Evolutionary conservation across 2,113 vertebrate genomes (phyloP), one percentile per base, ranked within the genome.

Genomic region (Sprattus sprattus): DNA sequence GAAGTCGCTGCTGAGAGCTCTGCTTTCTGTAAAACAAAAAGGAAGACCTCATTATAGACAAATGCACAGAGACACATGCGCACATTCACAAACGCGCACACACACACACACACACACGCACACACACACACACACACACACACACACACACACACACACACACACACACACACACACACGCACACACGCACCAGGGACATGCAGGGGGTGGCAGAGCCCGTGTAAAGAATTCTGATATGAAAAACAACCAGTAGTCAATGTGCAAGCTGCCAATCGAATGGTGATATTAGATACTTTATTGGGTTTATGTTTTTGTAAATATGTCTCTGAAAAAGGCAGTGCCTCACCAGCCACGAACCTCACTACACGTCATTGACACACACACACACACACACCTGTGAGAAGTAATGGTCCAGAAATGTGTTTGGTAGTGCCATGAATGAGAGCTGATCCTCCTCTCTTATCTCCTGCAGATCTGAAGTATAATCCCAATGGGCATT

Each of bases 1-100:
- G 32, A 50, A 64, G 0, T 94, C 89, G 94, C 94, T 91, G 94
- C 95, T 6, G 95, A 93, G 85, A 93, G 94, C 4, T 90, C 94
- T 2, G 94, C 94, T 93, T 96, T 97, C 96, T 96, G 91, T 85
- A 92, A 87, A 78, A 15, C 47, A 90, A 82, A 50, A 50, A 54
- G 15, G n/a, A 83, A 3, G 45, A 25, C 60, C 5, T 22, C 60
- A 64, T 57, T 15, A 16, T 57, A 57, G 4, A 15, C 52, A 15
- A 10, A 52, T 52, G 10, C 50, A 13, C 7, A 52, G 50, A 52
- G 7, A 22, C 54, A 22, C 64, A 67, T n/a, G 25, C 39, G 39
- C 39, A 39, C 39, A 39, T 39, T 39, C 20, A 22, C 9, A 88
- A 45, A 60, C 45, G n/a, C 6, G 67, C 64, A 83, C 8, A 78